Percentiles rank a stretch among this genome's conserved stretches.
These are phyloP conservation scores for Sphenodon punctatus DNA, from an alignment of 2,797 vertebrate species.

Conservation along the genomic window DNA sequence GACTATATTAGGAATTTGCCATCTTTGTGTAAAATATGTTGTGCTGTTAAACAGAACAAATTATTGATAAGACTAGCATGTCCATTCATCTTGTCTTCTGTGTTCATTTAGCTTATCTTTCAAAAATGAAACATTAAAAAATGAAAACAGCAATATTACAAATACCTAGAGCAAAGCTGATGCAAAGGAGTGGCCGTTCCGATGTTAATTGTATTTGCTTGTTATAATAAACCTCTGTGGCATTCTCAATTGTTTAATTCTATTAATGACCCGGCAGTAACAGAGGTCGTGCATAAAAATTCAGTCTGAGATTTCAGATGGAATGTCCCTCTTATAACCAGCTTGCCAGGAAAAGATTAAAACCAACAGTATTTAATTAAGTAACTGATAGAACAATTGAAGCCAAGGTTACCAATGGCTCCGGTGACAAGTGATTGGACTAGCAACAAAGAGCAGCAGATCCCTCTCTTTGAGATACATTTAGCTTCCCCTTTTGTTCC, in stretches of 20 bases:
- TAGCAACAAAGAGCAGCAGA: constrained; percentile 28
- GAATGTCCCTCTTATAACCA: background rate
- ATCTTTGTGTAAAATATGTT: too few species aligned
- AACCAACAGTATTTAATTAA: constrained; percentile 48
- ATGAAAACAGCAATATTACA: too few species aligned
- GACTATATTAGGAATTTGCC: too few species aligned
- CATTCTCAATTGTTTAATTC: background rate
- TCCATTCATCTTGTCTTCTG: too few species aligned
- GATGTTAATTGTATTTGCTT: constrained; percentile 47
- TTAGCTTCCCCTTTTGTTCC: constrained; percentile 19
- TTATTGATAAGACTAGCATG: too few species aligned
- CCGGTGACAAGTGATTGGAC: background rate
- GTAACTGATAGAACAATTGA: constrained; percentile 18
- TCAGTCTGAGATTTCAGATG: background rate
- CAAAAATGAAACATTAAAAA: too few species aligned
- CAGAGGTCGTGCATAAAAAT: too few species aligned
- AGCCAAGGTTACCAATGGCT: background rate
- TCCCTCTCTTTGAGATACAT: background rate
- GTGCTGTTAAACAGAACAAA: too few species aligned
- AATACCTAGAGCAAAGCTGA: constrained; percentile 51
- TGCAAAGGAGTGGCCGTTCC: constrained; percentile 55
- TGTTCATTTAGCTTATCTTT: too few species aligned
- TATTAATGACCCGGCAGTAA: background rate
- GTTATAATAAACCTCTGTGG: constrained; percentile 27
- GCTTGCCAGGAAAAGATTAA: constrained; percentile 30